A percentile compares a stretch with the other conserved stretches of the same genome.
phyloP scores from a whole-genome alignment of 2,888 invertebrate species.

The Ceramica pisi region DNA sequence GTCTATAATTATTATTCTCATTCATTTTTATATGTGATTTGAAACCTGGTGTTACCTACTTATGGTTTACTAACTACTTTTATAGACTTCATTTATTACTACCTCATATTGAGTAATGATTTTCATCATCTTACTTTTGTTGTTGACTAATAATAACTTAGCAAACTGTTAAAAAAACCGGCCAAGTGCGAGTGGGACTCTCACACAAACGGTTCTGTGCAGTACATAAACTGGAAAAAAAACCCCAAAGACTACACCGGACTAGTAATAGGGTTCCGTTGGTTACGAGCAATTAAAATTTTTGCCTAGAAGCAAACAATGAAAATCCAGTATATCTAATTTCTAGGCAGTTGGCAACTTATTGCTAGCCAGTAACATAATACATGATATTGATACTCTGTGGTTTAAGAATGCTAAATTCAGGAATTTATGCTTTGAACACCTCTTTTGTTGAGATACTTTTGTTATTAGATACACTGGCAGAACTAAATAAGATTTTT shows the following conservation, averaged over 20 bases:
- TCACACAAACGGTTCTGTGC: too few species aligned
- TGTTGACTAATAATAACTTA: too few species aligned
- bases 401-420: conserved; percentile 42
- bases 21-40: not conserved
- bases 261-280: too few species aligned
- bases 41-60: not conserved
- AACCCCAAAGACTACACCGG: too few species aligned
- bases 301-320: not conserved
- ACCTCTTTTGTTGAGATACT: not conserved
- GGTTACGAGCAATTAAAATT: not conserved
- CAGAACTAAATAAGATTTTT: not conserved
- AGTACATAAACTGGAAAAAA: too few species aligned
- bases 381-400: conserved; percentile 60
- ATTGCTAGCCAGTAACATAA: conserved; percentile 51
- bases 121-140: too few species aligned
- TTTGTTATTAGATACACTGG: conserved; percentile 35
- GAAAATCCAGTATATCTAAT: conserved; percentile 10
- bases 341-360: conserved; percentile 33
- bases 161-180: too few species aligned
- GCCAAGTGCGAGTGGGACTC: too few species aligned
- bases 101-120: conserved; percentile 17
- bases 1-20: conserved; percentile 10
- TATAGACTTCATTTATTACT: not conserved
- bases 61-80: not conserved
- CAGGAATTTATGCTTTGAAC: conserved; percentile 18